Base-by-base conservation (phyloP, 2,888 invertebrate species). In the Caenorhabditis macrosperma region DNA sequence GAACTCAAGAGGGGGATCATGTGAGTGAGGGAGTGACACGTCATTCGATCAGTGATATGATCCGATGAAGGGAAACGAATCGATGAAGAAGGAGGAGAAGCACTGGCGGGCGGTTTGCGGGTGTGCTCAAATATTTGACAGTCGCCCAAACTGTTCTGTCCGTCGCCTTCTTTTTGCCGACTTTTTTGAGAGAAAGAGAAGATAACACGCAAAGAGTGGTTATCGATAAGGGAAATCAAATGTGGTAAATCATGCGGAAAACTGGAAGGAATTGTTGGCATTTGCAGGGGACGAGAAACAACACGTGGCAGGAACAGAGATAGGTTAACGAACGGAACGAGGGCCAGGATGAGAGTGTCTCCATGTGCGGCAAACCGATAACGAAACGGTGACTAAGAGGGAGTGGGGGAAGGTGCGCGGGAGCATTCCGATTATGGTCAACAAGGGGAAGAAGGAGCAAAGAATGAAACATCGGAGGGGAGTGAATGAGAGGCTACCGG, bases 91-190 rank as follows among this genome's bases (percentile, higher is more conserved):
- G 41, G 26, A 50, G 24, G 52, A 61, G 33, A 59, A 52, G 61
- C 9, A 61, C 52, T 10, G 38, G 33, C 15, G 48, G 48, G 17
- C 12, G 57, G 52, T 52, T 59, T 69, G 69, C 50, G 60, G 72
- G 63, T 63, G 63, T 63, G 72, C 63, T 72, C 72, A 72, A 72
- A 72, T 72, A 72, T 72, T 72, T 72, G 72, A 72, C 72, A 63
- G 63, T 55, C 59, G 48, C 38, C 59, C 57, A 48, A 57, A 72
- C 63, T 63, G 63, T 72, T 35, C 63, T 61, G 52, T 54, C 41
- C 54, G 55, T 33, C 20, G 17, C 48, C 24, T 48, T 17, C 54
- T 15, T 12, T 35, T 35, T 28, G 20, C 17, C 22, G 24, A 28
- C 26, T 54, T 35, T 69, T 69, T 60, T 69, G 52, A 28, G 60